Conservation (phyloP, 2,888 invertebrate genomes). For the Pyrocoelia pectoralis region DNA sequence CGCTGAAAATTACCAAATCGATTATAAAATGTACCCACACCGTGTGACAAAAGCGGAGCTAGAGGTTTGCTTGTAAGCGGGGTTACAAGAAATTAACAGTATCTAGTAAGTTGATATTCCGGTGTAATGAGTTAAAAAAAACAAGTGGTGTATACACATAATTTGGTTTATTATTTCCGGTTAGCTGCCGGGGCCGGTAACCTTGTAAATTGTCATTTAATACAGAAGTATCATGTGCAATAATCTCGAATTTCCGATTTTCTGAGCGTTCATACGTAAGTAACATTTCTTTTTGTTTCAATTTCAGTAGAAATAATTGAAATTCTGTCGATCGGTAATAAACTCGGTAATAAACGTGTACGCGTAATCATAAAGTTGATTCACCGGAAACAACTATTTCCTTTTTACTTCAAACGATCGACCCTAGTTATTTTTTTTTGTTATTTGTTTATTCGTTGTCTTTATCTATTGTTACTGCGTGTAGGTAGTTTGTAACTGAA, state of each 20-base stretch:
- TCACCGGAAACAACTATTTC: constrained; percentile 50
- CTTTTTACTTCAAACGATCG: constrained; percentile 20
- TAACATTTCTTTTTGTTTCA: background rate
- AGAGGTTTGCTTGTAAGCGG: no score
- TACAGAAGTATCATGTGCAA: background rate
- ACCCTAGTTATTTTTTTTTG: background rate
- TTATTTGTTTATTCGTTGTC: constrained; percentile 5
- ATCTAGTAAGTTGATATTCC: background rate
- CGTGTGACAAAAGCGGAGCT: background rate
- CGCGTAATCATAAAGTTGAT: constrained; percentile 40
- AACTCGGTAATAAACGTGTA: background rate
- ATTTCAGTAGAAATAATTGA: background rate
- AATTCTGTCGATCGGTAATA: background rate
- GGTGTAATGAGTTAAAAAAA: background rate
- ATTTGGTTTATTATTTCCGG: constrained; percentile 7
- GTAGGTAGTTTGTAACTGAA: background rate
- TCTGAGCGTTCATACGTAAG: background rate
- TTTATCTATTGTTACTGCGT: background rate
- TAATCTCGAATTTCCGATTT: background rate
- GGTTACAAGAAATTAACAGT: background rate
- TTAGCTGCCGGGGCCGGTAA: constrained; percentile 3
- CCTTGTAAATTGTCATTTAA: constrained; percentile 3
- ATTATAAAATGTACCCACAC: background rate
- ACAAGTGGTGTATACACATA: constrained; percentile 1
- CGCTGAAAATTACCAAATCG: background rate